Evolutionary conservation across 2,797 vertebrate genomes (phyloP), one percentile per base, ranked within the genome.

Genomic region (Brachyalestes nurse): DNA sequence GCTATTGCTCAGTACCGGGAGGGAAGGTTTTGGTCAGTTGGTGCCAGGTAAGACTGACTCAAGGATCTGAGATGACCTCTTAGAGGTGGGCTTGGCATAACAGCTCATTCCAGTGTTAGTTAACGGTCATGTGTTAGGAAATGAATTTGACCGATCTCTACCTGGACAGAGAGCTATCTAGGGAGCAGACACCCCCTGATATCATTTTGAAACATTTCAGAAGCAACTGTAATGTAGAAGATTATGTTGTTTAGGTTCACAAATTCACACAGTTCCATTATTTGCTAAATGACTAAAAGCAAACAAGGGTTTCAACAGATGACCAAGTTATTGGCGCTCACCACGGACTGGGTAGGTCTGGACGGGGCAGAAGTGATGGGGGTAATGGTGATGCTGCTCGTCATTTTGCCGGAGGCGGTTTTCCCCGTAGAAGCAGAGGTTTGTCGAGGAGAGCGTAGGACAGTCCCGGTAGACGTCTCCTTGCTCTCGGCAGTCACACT

Each of bases 381-480:
- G 0, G 96, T 99, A 85, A 99, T 99, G 4, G 94, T 99, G 82
- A 99, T 97, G 82, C 97, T 98, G 89, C 98, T 99, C 0, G 94
- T 99, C 91, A 98, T 96, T 84, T 98, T 99, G 91, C 91, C 94
- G 0, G 88, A 90, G 4, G 91, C 88, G 0, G 89, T 87, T 67
- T 94, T 93, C 21, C 90, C 93, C 0, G 77, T 23, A 0, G 92
- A 86, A 6, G 93, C 87, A n/a, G 92, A 79, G 58, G 85, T 87
- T 79, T 93, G 95, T 3, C 94, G 93, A 13, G 96, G 96, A 0
- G 95, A 95, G 16, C 96, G 95, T 2, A 97, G 94, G 42, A 98
- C 96, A 0, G 97, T 98, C 0, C 96, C 96, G 0, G 93, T 95
- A 0, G 92, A 78, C 17, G 40, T 66, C 72, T 98, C 97, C 23